These are phyloP conservation scores for Pristionchus maxplancki DNA, from an alignment of 2,888 invertebrate genomes.

Conservation along the genomic window DNA sequence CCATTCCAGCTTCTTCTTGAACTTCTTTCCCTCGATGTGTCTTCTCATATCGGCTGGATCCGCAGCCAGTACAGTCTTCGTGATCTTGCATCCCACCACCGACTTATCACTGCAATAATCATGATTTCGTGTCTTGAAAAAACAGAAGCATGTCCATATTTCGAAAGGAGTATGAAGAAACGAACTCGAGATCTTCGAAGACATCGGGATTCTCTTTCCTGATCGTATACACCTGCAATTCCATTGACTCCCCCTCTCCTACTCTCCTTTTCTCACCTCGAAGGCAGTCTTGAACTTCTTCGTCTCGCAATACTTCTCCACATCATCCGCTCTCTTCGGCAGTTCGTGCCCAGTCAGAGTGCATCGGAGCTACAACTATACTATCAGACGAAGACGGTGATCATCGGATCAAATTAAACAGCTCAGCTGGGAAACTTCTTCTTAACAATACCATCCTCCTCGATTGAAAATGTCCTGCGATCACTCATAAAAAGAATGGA, in stretches of 20 bases:
- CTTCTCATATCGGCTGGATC: constrained; percentile 55
- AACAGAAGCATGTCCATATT: neutral
- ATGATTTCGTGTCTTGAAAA: no score
- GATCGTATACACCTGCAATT: constrained; percentile 52
- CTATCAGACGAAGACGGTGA: no score
- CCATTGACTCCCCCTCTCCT: neutral
- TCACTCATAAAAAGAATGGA: no score
- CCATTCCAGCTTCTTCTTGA: constrained; percentile 53
- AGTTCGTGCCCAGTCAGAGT: constrained; percentile 58
- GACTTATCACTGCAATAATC: constrained; percentile 48
- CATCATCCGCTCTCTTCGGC: constrained; percentile 44
- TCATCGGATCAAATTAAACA: neutral
- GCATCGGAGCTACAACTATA: constrained; percentile 51
- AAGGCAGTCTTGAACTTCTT: constrained; percentile 57
- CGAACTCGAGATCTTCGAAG: constrained; percentile 55
- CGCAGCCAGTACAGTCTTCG: constrained; percentile 53
- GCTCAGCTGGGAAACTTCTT: no score
- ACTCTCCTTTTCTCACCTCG: neutral
- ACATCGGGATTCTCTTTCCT: constrained; percentile 53
- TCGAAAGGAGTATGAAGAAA: neutral
- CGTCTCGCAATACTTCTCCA: constrained; percentile 54
- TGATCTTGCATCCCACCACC: constrained; percentile 56
- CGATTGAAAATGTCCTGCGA: no score
- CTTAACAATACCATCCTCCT: no score
- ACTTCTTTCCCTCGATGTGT: constrained; percentile 55